A percentile compares a stretch with the other conserved stretches of the same genome.
Evolutionary conservation across 2,113 vertebrate genomes (phyloP).

Genomic region (Bos javanicus): DNA sequence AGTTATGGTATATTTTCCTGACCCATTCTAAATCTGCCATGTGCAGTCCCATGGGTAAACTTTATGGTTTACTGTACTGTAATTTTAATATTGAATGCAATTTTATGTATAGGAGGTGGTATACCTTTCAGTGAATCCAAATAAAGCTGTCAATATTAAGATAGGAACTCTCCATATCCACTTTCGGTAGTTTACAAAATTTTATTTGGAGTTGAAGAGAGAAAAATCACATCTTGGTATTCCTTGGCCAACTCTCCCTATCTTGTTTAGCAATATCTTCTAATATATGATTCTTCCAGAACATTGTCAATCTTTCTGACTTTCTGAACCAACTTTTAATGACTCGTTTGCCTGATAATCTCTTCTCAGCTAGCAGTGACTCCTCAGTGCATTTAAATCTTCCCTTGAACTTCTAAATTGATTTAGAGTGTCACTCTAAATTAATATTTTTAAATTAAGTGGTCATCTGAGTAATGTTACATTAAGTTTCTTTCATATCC

Average conservation of each 20-base stretch:
- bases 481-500: neutral
- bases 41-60: constrained; percentile 12
- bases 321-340: constrained; percentile 10
- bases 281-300: neutral
- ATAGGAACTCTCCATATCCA: neutral
- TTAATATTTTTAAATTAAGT: neutral
- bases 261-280: neutral
- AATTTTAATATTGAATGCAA: constrained; percentile 34
- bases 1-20: constrained; percentile 32
- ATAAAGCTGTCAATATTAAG: constrained; percentile 44
- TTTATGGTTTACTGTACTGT: constrained; percentile 19
- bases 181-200: constrained; percentile 32
- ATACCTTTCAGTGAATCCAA: constrained; percentile 17
- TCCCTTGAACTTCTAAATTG: neutral
- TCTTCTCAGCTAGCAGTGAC: neutral
- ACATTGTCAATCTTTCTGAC: neutral
- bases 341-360: neutral
- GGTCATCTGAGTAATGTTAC: neutral
- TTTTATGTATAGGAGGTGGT: neutral
- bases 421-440: neutral
- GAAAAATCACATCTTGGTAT: neutral
- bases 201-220: constrained; percentile 20
- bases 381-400: neutral
- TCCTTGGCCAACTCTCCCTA: neutral
- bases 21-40: constrained; percentile 45